Base-by-base conservation (phyloP, 2,797 vertebrate species). In the Furcifer pardalis region DNA sequence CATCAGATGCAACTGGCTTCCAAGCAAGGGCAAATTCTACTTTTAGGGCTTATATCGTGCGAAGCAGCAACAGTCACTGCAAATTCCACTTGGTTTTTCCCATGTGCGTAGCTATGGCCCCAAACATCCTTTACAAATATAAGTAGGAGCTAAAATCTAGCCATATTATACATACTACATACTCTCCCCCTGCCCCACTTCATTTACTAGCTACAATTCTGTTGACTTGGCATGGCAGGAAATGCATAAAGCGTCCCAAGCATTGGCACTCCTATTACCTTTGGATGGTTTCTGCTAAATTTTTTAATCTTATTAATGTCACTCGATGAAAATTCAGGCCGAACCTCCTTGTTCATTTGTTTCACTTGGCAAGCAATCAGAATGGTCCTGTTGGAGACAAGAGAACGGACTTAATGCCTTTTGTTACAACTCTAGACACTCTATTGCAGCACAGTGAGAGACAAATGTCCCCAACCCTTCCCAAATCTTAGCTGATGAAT, bases 241-340 rank as follows among this genome's bases (percentile, higher is more conserved):
- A 52, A 52, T 15, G 49, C 9, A 9, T 52, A 9, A 9, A 15
- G 49, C 1, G 3, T 40, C 9, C 37, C 30, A n/a, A n/a, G 23
- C 56, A 44, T 3, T 49, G 37, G 7, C 46, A 44, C 25, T 23
- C 10, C 35, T 1, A 42, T 77, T 89, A 99, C 98, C 94, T 97
- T 96, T 77, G 97, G 97, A 37, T 94, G 97, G 4, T 89, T 95
- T 92, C 95, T 97, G 92, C 97, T 97, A 94, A 99, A 99, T 87
- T 95, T 97, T 92, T 98, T 97, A 94, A 99, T 99, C 93, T 99
- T 99, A 92, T 97, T 97, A 85, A 99, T 96, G 0, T 99, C 99
- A 0, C 97, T 95, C 0, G 97, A 97, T 0, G 97, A 98, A 93
- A 98, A 98, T 10, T 91, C 89, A 0, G 97, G 97, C 0, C 96